These are phyloP conservation scores for Drosophila yooni DNA, from an alignment of 2,888 invertebrate genomes.

Conservation along the genomic window DNA sequence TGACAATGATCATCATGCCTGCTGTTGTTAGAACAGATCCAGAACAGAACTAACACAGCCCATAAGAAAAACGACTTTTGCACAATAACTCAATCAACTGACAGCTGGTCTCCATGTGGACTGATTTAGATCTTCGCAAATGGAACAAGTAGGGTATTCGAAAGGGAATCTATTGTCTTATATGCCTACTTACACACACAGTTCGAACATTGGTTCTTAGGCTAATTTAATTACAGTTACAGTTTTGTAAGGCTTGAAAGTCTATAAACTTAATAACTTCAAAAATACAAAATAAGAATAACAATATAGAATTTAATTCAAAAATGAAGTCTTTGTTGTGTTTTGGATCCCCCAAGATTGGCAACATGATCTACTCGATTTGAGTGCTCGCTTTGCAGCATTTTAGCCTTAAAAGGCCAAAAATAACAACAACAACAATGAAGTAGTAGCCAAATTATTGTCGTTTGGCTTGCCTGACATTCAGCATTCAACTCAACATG, in stretches of 20 bases:
- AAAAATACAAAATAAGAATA: neutral
- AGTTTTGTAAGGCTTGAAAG: neutral
- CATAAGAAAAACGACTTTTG: slow-evolving; percentile 16
- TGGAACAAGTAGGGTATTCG: neutral
- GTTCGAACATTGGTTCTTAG: neutral
- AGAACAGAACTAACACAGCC: slow-evolving; percentile 15
- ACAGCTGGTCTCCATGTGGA: slow-evolving; percentile 6
- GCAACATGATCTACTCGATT: slow-evolving; percentile 11
- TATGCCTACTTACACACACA: neutral
- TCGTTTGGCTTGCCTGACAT: slow-evolving; percentile 1
- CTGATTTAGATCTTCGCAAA: slow-evolving; percentile 8
- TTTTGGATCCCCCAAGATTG: neutral
- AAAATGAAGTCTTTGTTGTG: too few species aligned
- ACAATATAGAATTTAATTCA: neutral
- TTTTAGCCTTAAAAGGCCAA: slow-evolving; percentile 31
- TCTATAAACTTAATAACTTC: neutral
- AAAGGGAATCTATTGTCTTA: neutral
- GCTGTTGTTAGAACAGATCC: slow-evolving; percentile 23
- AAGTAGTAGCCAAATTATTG: slow-evolving; percentile 12
- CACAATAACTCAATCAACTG: slow-evolving; percentile 41
- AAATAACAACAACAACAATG: neutral
- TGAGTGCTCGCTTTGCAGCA: slow-evolving; percentile 11
- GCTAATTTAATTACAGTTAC: neutral
- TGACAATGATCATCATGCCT: slow-evolving; percentile 30
- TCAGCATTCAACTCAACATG: slow-evolving; percentile 16